Base-by-base conservation (phyloP, 2,888 invertebrate species). In the Xestia ashworthii region DNA sequence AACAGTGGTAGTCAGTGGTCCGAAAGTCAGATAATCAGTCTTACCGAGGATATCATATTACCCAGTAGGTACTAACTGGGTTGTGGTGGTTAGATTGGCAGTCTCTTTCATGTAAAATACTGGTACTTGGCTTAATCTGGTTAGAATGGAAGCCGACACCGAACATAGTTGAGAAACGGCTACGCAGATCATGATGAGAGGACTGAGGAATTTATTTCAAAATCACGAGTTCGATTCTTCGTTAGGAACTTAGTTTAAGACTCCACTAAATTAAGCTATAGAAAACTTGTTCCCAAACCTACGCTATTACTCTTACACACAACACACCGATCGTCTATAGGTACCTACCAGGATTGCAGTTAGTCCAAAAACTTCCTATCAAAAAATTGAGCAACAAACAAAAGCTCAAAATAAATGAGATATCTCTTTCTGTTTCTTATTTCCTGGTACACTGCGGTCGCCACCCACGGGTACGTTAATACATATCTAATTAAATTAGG, bases 401-500 rank as follows among this genome's bases (percentile, higher is more conserved):
- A 73, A 72, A 67, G 11, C 25, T 71, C 38, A 48, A 71, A 78
- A 62, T 71, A 74, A 12, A 38, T 46, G 53, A 19, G 48, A 62
- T 70, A 82, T 73, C 72, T 85, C 82, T 74, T 12, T 73, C 74
- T 77, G 58, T 68, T 71, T 77, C 70, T 85, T 73, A 68, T 75
- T 78, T 71, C 86, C 80, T 76, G 79, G 68, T 69, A 44, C 69
- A 19, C 53, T 32, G 55, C 71, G n/a, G 65, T 22, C 48, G 65
- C 86, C 88, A 86, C 88, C 86, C 80, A 87, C 72, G 74, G 46
- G 71, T 41, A 76, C 76, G 76, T 70, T 85, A 80, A 85, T 76
- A 82, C 78, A 69, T 78, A 80, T 82, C 86, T 87, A 86, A 86
- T 86, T 86, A 86, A 86, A 86, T 86, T 87, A 86, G 86, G 86